phyloP scores from a whole-genome alignment of 1,140 invertebrate species.

The Scaptomyza graminum region DNA sequence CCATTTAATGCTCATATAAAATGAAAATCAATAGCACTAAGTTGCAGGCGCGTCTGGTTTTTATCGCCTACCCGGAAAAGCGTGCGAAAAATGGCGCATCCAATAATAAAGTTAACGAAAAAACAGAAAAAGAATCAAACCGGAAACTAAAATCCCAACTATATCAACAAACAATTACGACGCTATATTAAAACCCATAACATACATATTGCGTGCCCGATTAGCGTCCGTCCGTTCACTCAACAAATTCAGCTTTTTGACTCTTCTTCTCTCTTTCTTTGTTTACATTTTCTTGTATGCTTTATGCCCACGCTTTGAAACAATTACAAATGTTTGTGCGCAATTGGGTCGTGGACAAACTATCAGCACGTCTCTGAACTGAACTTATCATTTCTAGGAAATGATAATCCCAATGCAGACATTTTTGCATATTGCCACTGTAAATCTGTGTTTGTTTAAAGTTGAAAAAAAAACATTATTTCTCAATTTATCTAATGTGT shows the following conservation, averaged over 20 bases:
- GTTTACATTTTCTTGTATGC: neutral
- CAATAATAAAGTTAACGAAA: constrained; percentile 6
- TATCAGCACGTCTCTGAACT: constrained; percentile 1
- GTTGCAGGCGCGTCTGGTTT: constrained; percentile 28
- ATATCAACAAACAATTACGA: constrained; percentile 56
- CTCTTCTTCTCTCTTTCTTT: neutral
- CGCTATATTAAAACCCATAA: constrained; percentile 35
- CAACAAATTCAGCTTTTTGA: too few species aligned
- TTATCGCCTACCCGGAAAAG: constrained; percentile 49
- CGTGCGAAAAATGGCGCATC: constrained; percentile 68
- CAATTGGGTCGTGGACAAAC: constrained; percentile 25
- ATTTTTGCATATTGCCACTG: neutral
- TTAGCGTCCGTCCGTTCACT: constrained; percentile 22
- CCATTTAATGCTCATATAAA: constrained; percentile 28
- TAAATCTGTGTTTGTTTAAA: neutral
- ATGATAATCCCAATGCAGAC: neutral
- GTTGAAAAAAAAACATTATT: constrained; percentile 1
- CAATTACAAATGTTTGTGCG: neutral
- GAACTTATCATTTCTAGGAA: constrained; percentile 28
- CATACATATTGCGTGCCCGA: constrained; percentile 58
- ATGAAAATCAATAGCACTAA: constrained; percentile 45
- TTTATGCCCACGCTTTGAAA: neutral
- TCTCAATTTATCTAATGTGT: neutral
- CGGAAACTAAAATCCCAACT: constrained; percentile 54
- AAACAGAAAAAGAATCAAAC: constrained; percentile 15